Base-by-base conservation (phyloP, 2,888 invertebrate species). In the Nomada flava region DNA sequence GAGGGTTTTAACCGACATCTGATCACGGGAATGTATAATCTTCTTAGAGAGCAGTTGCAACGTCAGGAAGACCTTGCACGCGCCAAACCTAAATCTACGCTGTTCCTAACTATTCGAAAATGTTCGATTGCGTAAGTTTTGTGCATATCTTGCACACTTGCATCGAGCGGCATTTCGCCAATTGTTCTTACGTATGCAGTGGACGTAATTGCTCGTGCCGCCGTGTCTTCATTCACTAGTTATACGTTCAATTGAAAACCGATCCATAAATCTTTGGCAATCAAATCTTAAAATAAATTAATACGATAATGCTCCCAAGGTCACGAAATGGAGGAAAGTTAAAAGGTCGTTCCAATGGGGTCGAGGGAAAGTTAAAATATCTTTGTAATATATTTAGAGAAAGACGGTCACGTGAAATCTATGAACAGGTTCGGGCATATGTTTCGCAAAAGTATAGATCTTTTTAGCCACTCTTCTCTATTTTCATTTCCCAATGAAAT, bases 381-480 rank as follows among this genome's bases (percentile, higher is more conserved):
- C 13, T 84, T 79, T 53, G 42, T n/a, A 18, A 26, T 52, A 26
- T 42, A 4, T 60, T 70, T 76, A 68, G 68, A 26, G 69, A 64
- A 63, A 26, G 69, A 60, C 7, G 5, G 71, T 23, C 26, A 55
- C 15, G 59, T 47, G 68, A 70, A 76, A 86, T 86, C 85, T 60
- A 88, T 86, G 68, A 79, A 10, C 29, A 36, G 55, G 60, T 3
- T 64, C 57, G 62, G 11, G 36, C 76, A 68, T 80, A 82, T 80
- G 47, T 50, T 62, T 18, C 47, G 18, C 63, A 67, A 72, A 82
- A 71, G 70, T 82, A 75, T 69, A 76, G 36, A 57, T 71, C 76
- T n/a, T 13, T n/a, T 36, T 57, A 50, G 5, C 2, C 18, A 47
- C 10, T 18, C 1, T 0, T 4, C 10, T 15, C 44, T 42, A 23